Percentiles rank a stretch among this genome's conserved stretches.
Evolutionary conservation across 1,140 invertebrate genomes (phyloP).

Genomic region (Hermatobates lingyangjiaoensis): DNA sequence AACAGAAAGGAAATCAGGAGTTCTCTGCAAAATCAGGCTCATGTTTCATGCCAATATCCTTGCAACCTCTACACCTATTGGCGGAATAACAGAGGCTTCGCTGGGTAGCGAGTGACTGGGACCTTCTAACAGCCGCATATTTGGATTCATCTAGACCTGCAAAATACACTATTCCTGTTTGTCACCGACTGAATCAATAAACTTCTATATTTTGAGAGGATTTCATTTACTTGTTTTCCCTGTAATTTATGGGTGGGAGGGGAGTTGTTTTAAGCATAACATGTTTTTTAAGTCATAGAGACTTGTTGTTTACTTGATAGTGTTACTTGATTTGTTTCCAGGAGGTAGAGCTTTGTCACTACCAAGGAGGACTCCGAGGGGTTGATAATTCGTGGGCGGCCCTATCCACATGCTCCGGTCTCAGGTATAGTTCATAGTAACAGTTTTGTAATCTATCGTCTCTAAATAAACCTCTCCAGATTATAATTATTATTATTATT

Average conservation of each 20-base stretch:
- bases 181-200: not conserved
- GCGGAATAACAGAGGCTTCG: too few relatives aligned
- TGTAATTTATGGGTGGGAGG: too few relatives aligned
- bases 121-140: too few relatives aligned
- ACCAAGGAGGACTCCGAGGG: constrained; percentile 56
- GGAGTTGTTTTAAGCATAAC: not conserved
- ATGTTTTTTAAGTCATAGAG: not conserved
- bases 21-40: too few relatives aligned
- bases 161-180: not conserved
- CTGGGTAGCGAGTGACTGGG: too few relatives aligned
- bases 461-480: not conserved
- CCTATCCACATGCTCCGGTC: constrained; percentile 56
- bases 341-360: constrained; percentile 61
- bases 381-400: constrained; percentile 58
- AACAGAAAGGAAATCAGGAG: too few relatives aligned
- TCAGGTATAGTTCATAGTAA: not conserved
- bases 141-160: too few relatives aligned
- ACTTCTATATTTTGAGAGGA: not conserved
- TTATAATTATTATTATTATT: not conserved
- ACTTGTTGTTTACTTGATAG: not conserved
- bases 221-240: not conserved
- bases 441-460: not conserved
- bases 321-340: constrained; percentile 25
- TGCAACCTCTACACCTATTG: too few relatives aligned
- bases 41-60: not conserved